Conservation (phyloP, 2,888 invertebrate species). For the Euplagia quadripunctaria region DNA sequence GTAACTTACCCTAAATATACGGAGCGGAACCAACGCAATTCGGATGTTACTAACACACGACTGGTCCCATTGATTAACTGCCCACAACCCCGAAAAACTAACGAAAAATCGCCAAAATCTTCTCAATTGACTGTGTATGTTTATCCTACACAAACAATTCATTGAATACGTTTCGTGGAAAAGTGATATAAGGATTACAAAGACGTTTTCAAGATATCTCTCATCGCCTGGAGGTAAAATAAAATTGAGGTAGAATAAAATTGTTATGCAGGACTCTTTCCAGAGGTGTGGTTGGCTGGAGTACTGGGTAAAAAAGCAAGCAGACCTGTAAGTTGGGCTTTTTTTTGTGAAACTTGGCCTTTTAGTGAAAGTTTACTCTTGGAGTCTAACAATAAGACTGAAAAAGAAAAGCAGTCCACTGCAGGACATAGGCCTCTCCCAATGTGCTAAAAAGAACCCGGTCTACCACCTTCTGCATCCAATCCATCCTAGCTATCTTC, state of each 20-base stretch:
- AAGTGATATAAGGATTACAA: neutral
- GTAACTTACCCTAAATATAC: neutral
- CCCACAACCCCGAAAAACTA: neutral
- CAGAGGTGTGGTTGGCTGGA: neutral
- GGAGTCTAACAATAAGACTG: too few relatives aligned
- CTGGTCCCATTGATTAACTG: slow-evolving; percentile 8
- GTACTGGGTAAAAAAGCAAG: neutral
- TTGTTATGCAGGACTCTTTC: neutral
- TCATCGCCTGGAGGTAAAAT: neutral
- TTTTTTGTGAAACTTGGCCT: too few relatives aligned
- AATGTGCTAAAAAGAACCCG: neutral
- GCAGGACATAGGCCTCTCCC: too few relatives aligned
- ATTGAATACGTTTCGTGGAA: neutral
- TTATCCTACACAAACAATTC: slow-evolving; percentile 14
- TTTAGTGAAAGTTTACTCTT: too few relatives aligned
- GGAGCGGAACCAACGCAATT: slow-evolving; percentile 1
- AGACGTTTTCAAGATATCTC: neutral
- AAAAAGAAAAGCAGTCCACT: too few relatives aligned
- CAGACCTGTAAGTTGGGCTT: neutral
- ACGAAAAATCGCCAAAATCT: neutral
- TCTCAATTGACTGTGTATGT: slow-evolving; percentile 9
- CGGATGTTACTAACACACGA: slow-evolving; percentile 12
- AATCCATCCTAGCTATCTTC: too few relatives aligned
- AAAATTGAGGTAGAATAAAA: neutral
- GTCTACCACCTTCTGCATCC: neutral